Percentiles rank a stretch among this genome's conserved stretches.
Evolutionary conservation across 2,797 vertebrate species (phyloP).

Genomic region (Gymnothorax javanicus): DNA sequence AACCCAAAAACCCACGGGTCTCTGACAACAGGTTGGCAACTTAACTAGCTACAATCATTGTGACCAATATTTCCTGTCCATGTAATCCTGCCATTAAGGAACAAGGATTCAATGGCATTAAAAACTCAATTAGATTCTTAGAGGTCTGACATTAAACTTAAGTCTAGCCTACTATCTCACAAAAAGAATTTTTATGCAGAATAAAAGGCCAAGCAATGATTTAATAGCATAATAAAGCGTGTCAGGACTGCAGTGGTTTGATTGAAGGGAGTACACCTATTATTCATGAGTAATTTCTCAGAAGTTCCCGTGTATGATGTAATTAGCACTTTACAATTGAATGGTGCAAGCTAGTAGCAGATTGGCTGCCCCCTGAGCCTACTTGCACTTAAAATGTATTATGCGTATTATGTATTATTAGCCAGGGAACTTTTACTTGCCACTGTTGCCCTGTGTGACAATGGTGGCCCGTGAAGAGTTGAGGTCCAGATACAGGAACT

Average conservation of each 20-base stretch:
- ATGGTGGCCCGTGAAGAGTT: neutral
- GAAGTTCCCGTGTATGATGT: neutral
- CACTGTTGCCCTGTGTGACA: neutral
- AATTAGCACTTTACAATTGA: neutral
- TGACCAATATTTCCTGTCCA: neutral
- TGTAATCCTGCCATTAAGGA: neutral
- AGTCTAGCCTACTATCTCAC: neutral
- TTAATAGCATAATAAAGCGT: neutral
- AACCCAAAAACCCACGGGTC: neutral
- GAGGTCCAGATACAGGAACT: too few species aligned
- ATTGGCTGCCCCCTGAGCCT: neutral
- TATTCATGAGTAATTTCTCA: neutral
- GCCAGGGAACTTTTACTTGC: neutral
- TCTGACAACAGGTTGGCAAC: neutral
- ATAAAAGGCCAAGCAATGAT: neutral
- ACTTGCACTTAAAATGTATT: neutral
- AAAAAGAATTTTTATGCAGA: neutral
- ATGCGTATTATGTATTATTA: neutral
- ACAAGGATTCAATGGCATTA: neutral
- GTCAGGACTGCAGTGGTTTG: neutral
- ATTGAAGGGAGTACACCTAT: neutral
- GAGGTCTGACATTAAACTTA: neutral
- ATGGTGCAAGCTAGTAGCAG: neutral
- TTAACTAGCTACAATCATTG: neutral
- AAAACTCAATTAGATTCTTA: neutral